A percentile compares a stretch with the other conserved stretches of the same genome.
Evolutionary conservation across 2,888 invertebrate genomes (phyloP).

Genomic region (Oligia fasciuncula): DNA sequence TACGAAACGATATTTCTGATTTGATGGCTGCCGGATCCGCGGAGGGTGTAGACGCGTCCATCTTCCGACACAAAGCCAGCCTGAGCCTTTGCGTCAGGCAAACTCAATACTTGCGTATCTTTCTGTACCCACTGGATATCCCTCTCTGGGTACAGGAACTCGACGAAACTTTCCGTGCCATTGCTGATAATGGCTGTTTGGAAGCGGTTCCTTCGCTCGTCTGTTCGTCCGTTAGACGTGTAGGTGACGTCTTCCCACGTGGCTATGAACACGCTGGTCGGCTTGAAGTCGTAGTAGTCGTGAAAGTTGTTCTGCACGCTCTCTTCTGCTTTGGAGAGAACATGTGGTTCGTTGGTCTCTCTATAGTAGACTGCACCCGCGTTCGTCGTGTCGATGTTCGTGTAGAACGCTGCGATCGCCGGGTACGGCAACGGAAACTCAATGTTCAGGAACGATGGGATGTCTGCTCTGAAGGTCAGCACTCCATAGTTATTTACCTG

Average conservation of each 20-base stretch:
- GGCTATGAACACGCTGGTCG: slow-evolving; percentile 94
- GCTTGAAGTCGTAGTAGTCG: slow-evolving; percentile 93
- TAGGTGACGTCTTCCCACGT: slow-evolving; percentile 98
- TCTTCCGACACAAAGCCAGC: slow-evolving; percentile 97
- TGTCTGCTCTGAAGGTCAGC: slow-evolving; percentile 96
- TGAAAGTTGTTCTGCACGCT: slow-evolving; percentile 94
- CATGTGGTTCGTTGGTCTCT: slow-evolving; percentile 91
- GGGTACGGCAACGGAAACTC: slow-evolving; percentile 97
- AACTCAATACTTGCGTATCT: slow-evolving; percentile 92
- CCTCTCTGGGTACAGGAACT: slow-evolving; percentile 96
- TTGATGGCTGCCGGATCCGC: slow-evolving; percentile 97
- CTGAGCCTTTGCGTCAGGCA: slow-evolving; percentile 97
- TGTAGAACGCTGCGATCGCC: slow-evolving; percentile 96
- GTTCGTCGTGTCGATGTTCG: slow-evolving; percentile 95
- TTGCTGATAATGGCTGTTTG: slow-evolving; percentile 93
- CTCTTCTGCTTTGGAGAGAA: slow-evolving; percentile 92
- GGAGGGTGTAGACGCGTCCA: slow-evolving; percentile 93
- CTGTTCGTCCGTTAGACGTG: slow-evolving; percentile 91
- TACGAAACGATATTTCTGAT: slow-evolving; percentile 95
- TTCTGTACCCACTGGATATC: slow-evolving; percentile 98
- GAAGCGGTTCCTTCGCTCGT: slow-evolving; percentile 94
- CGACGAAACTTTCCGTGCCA: slow-evolving; percentile 95
- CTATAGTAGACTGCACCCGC: slow-evolving; percentile 94
- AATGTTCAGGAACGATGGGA: slow-evolving; percentile 95
- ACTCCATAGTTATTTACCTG: slow-evolving; percentile 98